Conservation (phyloP, 2,888 invertebrate genomes). For the Noctuana brunneofusca region DNA sequence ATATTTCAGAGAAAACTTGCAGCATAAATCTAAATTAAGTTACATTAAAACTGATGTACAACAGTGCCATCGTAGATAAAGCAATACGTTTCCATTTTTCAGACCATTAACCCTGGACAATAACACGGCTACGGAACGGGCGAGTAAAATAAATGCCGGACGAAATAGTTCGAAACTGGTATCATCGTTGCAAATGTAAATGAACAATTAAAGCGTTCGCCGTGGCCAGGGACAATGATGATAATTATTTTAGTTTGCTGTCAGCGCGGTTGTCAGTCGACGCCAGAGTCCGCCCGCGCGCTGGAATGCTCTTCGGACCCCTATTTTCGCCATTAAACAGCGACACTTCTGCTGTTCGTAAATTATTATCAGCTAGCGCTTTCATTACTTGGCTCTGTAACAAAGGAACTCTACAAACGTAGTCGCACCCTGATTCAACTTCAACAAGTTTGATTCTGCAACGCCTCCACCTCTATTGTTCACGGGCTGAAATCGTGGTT, state of each 20-base stretch:
- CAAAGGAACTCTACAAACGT: slow-evolving; percentile 77
- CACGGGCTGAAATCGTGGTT: slow-evolving; percentile 66
- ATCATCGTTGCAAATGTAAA: slow-evolving; percentile 82
- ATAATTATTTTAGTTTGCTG: slow-evolving; percentile 83
- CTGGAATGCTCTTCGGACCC: slow-evolving; percentile 76
- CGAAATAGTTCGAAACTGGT: slow-evolving; percentile 80
- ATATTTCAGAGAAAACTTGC: slow-evolving; percentile 33
- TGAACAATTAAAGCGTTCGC: slow-evolving; percentile 82
- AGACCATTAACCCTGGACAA: slow-evolving; percentile 78
- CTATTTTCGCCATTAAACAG: slow-evolving; percentile 73
- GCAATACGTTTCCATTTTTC: slow-evolving; percentile 80
- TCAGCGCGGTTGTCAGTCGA: slow-evolving; percentile 75
- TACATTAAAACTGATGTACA: slow-evolving; percentile 53
- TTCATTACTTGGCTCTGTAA: slow-evolving; percentile 78
- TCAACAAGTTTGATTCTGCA: slow-evolving; percentile 66
- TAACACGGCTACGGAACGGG: slow-evolving; percentile 71
- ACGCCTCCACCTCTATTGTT: slow-evolving; percentile 72
- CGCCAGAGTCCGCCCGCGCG: slow-evolving; percentile 53
- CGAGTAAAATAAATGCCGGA: slow-evolving; percentile 74
- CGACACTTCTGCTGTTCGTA: slow-evolving; percentile 82
- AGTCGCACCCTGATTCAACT: slow-evolving; percentile 74
- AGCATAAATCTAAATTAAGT: slow-evolving; percentile 45
- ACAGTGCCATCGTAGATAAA: slow-evolving; percentile 69
- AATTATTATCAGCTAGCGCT: slow-evolving; percentile 81
- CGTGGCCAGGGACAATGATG: slow-evolving; percentile 80